Base-by-base conservation (phyloP, 2,797 vertebrate genomes). In the Micrastur ruficollis region DNA sequence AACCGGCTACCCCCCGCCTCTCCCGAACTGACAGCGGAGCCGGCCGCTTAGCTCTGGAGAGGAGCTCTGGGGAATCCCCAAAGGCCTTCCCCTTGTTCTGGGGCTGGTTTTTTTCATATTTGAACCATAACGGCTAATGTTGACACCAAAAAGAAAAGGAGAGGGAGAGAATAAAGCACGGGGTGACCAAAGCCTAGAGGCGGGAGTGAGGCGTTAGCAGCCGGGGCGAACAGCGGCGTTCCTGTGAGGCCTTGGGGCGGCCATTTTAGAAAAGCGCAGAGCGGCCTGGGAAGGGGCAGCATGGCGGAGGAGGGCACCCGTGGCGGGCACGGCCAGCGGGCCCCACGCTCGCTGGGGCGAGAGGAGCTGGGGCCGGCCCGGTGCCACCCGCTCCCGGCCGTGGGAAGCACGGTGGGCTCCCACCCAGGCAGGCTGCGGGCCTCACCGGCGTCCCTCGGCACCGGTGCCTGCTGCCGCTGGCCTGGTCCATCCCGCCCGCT, bases 231-330 rank as follows among this genome's bases (percentile, higher is more conserved):
- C 2, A 8, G 34, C 5, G 3, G 1, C 5, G 0, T 27, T 20
- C 1, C 31, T 0, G 0, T 1, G 12, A 19, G n/a, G 31, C 1
- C 0, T 10, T 15, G 0, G 1, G 13, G 50, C 1, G 0, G 47
- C 61, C 16, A 4, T 14, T 38, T 19, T 7, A 8, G 50, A 61
- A 2, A 38, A 42, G 32, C 3, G 0, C 40, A 12, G 42, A 26
- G 61, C 1, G 2, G 29, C 25, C 4, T 6, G 27, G 55, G 14
- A 44, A 36, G 40, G 40, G 32, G 11, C 11, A 3, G 8, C 3
- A 1, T 5, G 56, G 46, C 8, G 21, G 23, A 52, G 5, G 7
- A 36, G 14, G 44, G 18, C 14, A 2, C 16, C 0, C 0, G 0
- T 6, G 1, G 27, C 9, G 44, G 13, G 4, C 47, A 16, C 3